Conservation (phyloP, 2,113 vertebrate genomes). For the Tor tambroides region DNA sequence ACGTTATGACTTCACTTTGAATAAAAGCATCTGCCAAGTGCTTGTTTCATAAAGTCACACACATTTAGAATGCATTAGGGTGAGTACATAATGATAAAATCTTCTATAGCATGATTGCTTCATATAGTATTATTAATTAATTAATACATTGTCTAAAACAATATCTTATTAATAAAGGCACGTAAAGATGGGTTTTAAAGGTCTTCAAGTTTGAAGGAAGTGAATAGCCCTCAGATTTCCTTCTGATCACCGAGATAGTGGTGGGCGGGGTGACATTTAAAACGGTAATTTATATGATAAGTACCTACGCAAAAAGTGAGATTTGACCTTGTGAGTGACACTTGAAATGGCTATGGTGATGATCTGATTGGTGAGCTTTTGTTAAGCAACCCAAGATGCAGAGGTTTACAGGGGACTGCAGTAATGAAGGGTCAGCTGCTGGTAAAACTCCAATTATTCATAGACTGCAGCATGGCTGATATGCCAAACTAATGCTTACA, state of each 20-base stretch:
- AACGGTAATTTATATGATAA: constrained; percentile 68
- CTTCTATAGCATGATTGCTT: not conserved
- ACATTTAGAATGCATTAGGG: not conserved
- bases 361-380: constrained; percentile 70
- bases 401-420: constrained; percentile 19
- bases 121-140: not conserved
- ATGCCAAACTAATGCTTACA: constrained; percentile 1
- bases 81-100: not conserved
- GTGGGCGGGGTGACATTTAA: constrained; percentile 64
- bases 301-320: constrained; percentile 51
- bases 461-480: constrained; percentile 2
- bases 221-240: constrained; percentile 50
- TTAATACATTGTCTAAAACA: not conserved
- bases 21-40: not conserved
- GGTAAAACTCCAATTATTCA: constrained; percentile 12
- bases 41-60: not conserved
- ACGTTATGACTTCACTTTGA: not conserved
- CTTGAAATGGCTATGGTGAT: constrained; percentile 62
- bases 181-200: not conserved
- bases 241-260: constrained; percentile 63
- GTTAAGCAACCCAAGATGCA: constrained; percentile 38
- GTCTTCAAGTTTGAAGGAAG: not conserved
- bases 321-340: constrained; percentile 50
- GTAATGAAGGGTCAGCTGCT: constrained; percentile 29
- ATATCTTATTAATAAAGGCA: not conserved